Base-by-base conservation (phyloP, 2,113 vertebrate genomes). In the Actenoides lindsayi region DNA sequence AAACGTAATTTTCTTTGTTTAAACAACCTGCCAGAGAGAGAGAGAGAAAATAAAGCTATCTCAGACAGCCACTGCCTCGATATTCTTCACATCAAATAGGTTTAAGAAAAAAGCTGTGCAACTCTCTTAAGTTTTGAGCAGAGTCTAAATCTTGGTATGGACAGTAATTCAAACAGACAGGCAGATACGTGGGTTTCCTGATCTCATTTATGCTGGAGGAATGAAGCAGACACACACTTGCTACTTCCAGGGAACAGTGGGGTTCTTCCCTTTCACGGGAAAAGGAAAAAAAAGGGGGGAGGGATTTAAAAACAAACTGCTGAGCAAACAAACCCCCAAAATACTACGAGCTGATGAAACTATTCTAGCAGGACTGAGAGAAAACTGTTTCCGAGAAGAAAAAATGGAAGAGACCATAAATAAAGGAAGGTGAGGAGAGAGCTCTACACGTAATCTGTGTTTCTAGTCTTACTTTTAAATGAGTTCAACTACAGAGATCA, bases 131-230 rank as follows among this genome's bases (percentile, higher is more conserved):
- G 62, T 92, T 97, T 70, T 76, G 74, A 97, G 75, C 91, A 44
- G 64, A 93, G 51, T 85, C 95, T 89, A 68, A 91, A 62, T 76
- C 84, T 77, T 68, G 37, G 64, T 54, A 73, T 2, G 9, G 84
- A 76, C 20, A 35, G 71, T 92, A 92, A 95, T 95, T 90, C 83
- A 93, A 87, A 87, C 59, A 89, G 94, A 92, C 89, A 95, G 79
- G 69, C 84, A 96, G 96, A 94, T 75, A 56, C 18, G 4, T 21
- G 79, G 48, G 35, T 44, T 94, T 92, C 57, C 31, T 65, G 79
- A 96, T 95, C 91, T 83, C 75, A 75, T 94, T 95, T 90, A 91
- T 53, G 67, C 78, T 82, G 46, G 23, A 67, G 56, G 53, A 87
- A 73, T 27, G 44, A 65, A 81, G 83, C 94, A 97, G 48, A 48